Percentiles rank a stretch among this genome's conserved stretches.
phyloP scores from a whole-genome alignment of 2,113 vertebrate species.

The Esox niger region DNA sequence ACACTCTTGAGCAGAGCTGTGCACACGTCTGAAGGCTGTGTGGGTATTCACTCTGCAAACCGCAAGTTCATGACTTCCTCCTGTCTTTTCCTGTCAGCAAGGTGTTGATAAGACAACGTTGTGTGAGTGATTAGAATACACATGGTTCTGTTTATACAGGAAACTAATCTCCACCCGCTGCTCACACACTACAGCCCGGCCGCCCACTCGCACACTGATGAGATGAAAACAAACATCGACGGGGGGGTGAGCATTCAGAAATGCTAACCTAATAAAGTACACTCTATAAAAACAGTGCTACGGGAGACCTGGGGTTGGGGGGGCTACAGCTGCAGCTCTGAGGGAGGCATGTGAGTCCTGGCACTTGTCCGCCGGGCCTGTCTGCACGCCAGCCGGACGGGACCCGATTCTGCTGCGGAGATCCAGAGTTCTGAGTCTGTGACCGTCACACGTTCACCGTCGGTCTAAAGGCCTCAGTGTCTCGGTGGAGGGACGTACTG shows the following conservation, averaged over 20 bases:
- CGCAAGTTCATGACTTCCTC: conserved; percentile 9
- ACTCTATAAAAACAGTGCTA: conserved; percentile 48
- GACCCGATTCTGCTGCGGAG: conserved; percentile 16
- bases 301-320: conserved; percentile 38
- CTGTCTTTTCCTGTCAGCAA: conserved; percentile 1
- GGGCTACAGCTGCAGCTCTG: conserved; percentile 54
- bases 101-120: conserved; percentile 22
- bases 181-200: conserved; percentile 14
- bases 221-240: conserved; percentile 61
- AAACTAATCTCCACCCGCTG: conserved; percentile 38
- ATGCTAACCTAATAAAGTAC: conserved; percentile 61
- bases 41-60: neutral
- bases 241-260: conserved; percentile 58
- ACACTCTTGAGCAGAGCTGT: neutral
- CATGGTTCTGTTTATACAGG: conserved; percentile 38
- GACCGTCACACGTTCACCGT: no score
- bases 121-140: conserved; percentile 38
- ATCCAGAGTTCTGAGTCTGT: conserved; percentile 1
- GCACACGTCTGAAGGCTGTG: neutral
- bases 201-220: conserved; percentile 31
- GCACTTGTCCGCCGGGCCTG: conserved; percentile 13
- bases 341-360: conserved; percentile 32
- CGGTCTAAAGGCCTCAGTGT: neutral
- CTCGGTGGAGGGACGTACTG: conserved; percentile 24
- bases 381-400: neutral